Evolutionary conservation across 2,113 vertebrate species (phyloP), one percentile per base, ranked within the genome.

Genomic region (Nycticebus coucang): DNA sequence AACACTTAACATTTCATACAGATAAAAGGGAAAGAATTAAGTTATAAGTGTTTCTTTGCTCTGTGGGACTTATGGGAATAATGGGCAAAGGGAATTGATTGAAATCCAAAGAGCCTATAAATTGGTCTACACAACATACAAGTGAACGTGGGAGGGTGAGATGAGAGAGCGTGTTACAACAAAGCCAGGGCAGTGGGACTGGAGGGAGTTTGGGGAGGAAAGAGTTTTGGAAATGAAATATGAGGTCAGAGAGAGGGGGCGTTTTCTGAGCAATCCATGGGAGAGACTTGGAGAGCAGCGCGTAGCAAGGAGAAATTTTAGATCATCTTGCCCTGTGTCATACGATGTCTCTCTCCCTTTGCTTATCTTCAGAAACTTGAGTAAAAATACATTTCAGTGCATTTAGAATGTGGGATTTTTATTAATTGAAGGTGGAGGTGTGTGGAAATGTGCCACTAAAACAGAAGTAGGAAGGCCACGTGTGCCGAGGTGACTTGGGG

Each of bases 1-100:
- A 93, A 80, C 37, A 60, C 92, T 93, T 85, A 12, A 91, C 68
- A 55, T 85, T 94, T 97, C 57, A 78, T 78, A 37, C 37, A 93
- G 17, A 95, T 95, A 74, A 95, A 85, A 97, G 84, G 66, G 82
- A 88, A 82, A 81, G 14, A 95, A 92, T 91, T 94, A 95, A 94
- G 66, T 88, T 94, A 78, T 64, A 90, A 66, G 10, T 93, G 69
- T 96, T 94, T 93, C 83, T 96, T 97, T 88, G 26, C 37, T 89
- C 37, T 59, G 26, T 84, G 37, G 35, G 45, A 21, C 30, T 93
- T n/a, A 92, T 64, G 62, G 10, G 33, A 95, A 95, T 85, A 92
- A 89, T 89, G 17, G 45, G 14, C 87, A 82, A 92, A 87, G 81
- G 72, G 11, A 93, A 90, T 90, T 92, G 12, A 72, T 24, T 72